These are phyloP conservation scores for Menura novaehollandiae DNA, from an alignment of 2,113 vertebrate species.

Conservation along the genomic window DNA sequence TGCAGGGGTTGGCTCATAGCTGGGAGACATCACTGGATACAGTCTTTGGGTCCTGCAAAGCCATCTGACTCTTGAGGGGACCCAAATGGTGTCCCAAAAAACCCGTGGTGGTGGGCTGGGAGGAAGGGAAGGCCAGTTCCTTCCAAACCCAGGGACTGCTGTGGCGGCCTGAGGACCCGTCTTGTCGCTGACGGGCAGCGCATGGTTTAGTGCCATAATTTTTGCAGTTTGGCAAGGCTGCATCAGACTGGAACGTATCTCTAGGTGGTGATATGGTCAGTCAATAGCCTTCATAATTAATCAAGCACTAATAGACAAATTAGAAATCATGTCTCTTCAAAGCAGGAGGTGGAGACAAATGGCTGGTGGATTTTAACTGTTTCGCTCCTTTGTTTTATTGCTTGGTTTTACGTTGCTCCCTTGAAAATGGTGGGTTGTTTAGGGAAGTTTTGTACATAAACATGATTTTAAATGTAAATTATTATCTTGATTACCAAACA, in stretches of 20 bases:
- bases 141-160: neutral
- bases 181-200: neutral
- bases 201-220: neutral
- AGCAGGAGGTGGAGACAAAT: slow-evolving; percentile 49
- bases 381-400: neutral
- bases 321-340: slow-evolving; percentile 55
- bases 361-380: slow-evolving; percentile 63
- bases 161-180: rapidly evolving
- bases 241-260: slow-evolving; percentile 51
- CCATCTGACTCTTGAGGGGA: neutral
- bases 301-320: slow-evolving; percentile 64
- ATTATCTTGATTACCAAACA: slow-evolving; percentile 63
- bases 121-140: neutral
- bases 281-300: slow-evolving; percentile 68
- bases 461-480: slow-evolving; percentile 62
- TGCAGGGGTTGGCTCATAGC: neutral
- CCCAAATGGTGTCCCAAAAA: neutral
- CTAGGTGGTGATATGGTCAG: slow-evolving; percentile 62
- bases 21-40: neutral
- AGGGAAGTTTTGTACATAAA: slow-evolving; percentile 13
- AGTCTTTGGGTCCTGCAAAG: neutral
- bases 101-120: neutral
- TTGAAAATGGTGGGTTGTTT: neutral
- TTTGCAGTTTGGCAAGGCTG: slow-evolving; percentile 43
- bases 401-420: neutral